Percentiles rank a stretch among this genome's conserved stretches.
Evolutionary conservation across 92 coral and sea anemone genomes (phyloP).

Genomic region (Epizoanthus scotinus): DNA sequence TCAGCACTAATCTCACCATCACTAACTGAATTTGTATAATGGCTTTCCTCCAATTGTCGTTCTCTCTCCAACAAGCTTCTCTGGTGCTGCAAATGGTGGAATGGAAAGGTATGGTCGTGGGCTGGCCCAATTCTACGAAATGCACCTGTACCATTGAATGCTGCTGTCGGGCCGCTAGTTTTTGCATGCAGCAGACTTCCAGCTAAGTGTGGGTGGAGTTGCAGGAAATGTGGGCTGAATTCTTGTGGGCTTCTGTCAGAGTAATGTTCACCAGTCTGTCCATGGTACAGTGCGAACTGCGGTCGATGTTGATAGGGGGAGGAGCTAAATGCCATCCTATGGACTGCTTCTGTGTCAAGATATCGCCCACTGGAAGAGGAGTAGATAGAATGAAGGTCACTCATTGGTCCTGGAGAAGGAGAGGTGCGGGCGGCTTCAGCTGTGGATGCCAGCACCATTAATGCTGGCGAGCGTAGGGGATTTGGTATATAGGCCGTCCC

Average conservation of each 20-base stretch:
- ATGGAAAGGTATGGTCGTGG: constrained; percentile 77
- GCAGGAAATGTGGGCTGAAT: constrained; percentile 74
- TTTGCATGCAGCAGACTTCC: constrained; percentile 72
- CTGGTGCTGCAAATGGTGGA: constrained; percentile 82
- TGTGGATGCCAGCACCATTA: constrained; percentile 90
- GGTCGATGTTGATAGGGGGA: constrained; percentile 80
- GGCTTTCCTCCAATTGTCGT: constrained; percentile 63
- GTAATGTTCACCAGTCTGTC: constrained; percentile 74
- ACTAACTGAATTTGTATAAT: constrained; percentile 55
- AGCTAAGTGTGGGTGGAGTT: constrained; percentile 78
- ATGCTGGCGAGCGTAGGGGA: constrained; percentile 87
- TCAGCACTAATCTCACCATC: constrained; percentile 65
- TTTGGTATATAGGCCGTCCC: constrained; percentile 82
- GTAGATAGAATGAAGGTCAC: constrained; percentile 79
- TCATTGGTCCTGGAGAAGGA: constrained; percentile 77
- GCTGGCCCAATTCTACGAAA: constrained; percentile 79
- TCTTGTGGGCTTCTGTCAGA: constrained; percentile 84
- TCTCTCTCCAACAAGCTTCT: constrained; percentile 77
- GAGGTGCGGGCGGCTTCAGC: constrained; percentile 91
- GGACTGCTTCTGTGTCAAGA: constrained; percentile 80
- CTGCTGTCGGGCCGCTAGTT: constrained; percentile 71
- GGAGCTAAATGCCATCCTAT: constrained; percentile 86
- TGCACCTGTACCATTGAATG: constrained; percentile 86
- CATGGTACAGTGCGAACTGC: constrained; percentile 77
- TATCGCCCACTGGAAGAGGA: constrained; percentile 83